Base-by-base conservation (phyloP, 2,797 vertebrate species). In the Yasuhikotakia modesta region DNA sequence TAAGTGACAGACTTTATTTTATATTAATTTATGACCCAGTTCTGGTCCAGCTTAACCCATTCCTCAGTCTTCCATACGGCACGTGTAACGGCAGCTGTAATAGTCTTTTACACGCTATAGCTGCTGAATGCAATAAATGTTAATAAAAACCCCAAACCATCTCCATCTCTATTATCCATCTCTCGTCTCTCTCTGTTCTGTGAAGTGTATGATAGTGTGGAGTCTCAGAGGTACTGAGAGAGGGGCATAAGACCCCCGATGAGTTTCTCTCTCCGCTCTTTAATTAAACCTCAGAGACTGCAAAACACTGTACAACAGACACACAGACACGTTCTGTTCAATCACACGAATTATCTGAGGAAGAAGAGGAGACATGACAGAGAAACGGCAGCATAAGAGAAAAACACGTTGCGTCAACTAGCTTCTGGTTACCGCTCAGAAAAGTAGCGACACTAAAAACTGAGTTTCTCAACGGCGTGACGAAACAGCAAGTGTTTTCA, bases 221-320 rank as follows among this genome's bases (percentile, higher is more conserved):
- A 39, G 66, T 66, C 66, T 72, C 45, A 53, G 13, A 64, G 68
- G 66, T 45, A 65, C 30, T 57, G 24, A 61, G 24, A 58, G 64
- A 19, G 67, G 70, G 57, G 69, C 61, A 35, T 80, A 50, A 53
- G 60, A 74, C 30, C 61, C 35, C 67, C 73, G 45, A 58, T 60
- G 73, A 35, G 70, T 69, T 77, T 73, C 48, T 69, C 65, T 75
- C 52, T 70, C 64, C 58, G 70, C 58, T 78, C 66, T 39, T 70
- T 81, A 81, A 81, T 81, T 78, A 70, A 78, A 74, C 78, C 65
- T 71, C 17, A 76, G 76, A 70, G 70, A 82, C 58, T 35, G 76
- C 17, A 67, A 10, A 69, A 5, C 35, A 57, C 32, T 55, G 35
- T 32, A 57, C 45, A 55, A 55, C 5, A 48, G n/a, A 73, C 10